Percentiles rank a stretch among this genome's conserved stretches.
Conservation (phyloP, 2,113 vertebrate genomes). For the Columba janthina region DNA sequence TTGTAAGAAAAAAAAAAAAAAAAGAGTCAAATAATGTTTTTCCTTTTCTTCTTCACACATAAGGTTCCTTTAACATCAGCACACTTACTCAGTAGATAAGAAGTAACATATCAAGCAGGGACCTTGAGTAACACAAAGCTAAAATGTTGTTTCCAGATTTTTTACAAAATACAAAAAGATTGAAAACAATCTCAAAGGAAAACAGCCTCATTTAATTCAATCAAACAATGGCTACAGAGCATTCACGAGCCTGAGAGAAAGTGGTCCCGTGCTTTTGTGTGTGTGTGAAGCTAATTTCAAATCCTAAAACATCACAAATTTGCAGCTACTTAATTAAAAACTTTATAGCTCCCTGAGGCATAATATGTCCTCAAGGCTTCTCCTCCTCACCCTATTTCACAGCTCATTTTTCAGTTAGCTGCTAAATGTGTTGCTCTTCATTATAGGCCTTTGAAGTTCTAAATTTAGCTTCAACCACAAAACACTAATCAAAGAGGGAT, state of each 20-base stretch:
- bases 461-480: constrained; percentile 54
- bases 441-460: constrained; percentile 60
- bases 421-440: constrained; percentile 59
- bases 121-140: neutral
- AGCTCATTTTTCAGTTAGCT: constrained; percentile 65
- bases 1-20: neutral
- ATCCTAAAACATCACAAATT: constrained; percentile 55
- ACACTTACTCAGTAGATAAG: neutral
- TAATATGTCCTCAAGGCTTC: constrained; percentile 43
- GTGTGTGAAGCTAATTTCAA: constrained; percentile 3
- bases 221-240: neutral
- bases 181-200: neutral
- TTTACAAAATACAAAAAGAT: neutral
- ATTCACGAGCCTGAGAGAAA: neutral
- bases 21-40: neutral
- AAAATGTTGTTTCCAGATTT: neutral
- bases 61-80: neutral
- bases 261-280: neutral
- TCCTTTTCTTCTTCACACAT: neutral
- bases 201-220: neutral
- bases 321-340: constrained; percentile 70
- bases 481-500: constrained; percentile 56
- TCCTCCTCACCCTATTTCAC: constrained; percentile 59
- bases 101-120: neutral
- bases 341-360: constrained; percentile 54